Percentiles rank a stretch among this genome's conserved stretches.
Conservation (phyloP, 2,888 invertebrate genomes). For the Orthonychiurus folsomi region DNA sequence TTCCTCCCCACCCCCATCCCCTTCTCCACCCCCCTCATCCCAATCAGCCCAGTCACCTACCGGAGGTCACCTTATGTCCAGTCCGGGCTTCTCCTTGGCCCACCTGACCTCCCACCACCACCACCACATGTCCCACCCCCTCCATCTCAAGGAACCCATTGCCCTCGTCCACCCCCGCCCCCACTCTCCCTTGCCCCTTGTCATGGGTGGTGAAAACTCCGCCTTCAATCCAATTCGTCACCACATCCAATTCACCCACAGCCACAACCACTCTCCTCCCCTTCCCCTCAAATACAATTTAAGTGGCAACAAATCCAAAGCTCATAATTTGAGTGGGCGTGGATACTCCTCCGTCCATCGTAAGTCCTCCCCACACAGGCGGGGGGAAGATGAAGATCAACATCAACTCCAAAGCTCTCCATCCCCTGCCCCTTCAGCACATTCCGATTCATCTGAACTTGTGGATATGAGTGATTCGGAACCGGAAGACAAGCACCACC, state of each 20-base stretch:
- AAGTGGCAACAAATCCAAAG: slow-evolving; percentile 18
- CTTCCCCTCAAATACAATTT: slow-evolving; percentile 14
- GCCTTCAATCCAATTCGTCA: slow-evolving; percentile 54
- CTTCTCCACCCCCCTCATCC: slow-evolving; percentile 51
- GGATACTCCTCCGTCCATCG: neutral
- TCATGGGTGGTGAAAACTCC: slow-evolving; percentile 84
- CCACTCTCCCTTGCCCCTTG: slow-evolving; percentile 44
- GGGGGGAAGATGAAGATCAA: slow-evolving; percentile 19
- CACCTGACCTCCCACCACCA: slow-evolving; percentile 57
- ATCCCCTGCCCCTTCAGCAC: slow-evolving; percentile 30
- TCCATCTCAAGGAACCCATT: slow-evolving; percentile 41
- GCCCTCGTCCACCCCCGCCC: slow-evolving; percentile 44
- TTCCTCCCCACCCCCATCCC: slow-evolving; percentile 45
- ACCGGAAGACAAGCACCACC: slow-evolving; percentile 16
- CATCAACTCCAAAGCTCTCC: slow-evolving; percentile 28
- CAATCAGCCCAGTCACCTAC: slow-evolving; percentile 35
- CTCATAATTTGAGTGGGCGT: slow-evolving; percentile 6
- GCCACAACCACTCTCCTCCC: slow-evolving; percentile 12
- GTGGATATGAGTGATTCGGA: slow-evolving; percentile 40
- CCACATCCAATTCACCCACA: slow-evolving; percentile 13
- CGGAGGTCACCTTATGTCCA: neutral
- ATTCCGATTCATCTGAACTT: slow-evolving; percentile 36
- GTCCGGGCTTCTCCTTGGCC: slow-evolving; percentile 11
- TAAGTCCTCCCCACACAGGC: slow-evolving; percentile 14
- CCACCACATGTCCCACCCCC: slow-evolving; percentile 52